Evolutionary conservation across 1,140 invertebrate genomes (phyloP).

Genomic region (Neelides sp.): DNA sequence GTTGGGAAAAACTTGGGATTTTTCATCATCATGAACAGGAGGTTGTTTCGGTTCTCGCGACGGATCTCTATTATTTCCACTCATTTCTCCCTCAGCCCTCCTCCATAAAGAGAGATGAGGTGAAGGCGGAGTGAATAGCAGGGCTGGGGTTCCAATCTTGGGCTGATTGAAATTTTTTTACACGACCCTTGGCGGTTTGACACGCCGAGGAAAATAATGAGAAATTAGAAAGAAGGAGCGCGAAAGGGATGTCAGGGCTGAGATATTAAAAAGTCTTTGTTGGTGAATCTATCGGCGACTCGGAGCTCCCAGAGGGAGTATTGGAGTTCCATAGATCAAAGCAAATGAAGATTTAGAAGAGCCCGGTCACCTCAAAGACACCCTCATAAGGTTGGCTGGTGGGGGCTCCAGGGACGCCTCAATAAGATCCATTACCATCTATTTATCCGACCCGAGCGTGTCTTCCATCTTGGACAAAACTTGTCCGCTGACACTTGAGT

Average conservation of each 20-base stretch:
- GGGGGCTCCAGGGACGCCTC: constrained; percentile 15
- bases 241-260: constrained; percentile 15
- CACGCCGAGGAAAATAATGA: too few species aligned
- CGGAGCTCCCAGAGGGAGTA: constrained; percentile 23
- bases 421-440: constrained; percentile 26
- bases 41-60: too few species aligned
- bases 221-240: neutral
- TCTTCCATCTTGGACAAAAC: constrained; percentile 16
- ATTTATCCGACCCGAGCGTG: constrained; percentile 19
- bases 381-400: constrained; percentile 13
- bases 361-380: constrained; percentile 16
- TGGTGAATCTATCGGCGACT: too few species aligned
- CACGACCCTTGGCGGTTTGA: too few species aligned
- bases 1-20: too few species aligned
- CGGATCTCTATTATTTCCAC: too few species aligned
- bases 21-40: too few species aligned
- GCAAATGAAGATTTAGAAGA: constrained; percentile 25
- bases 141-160: too few species aligned
- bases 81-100: too few species aligned
- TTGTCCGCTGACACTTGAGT: neutral
- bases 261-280: constrained; percentile 23
- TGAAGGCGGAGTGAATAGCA: too few species aligned
- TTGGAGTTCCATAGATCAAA: constrained; percentile 20
- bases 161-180: too few species aligned
- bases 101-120: too few species aligned